Evolutionary conservation across 2,888 invertebrate genomes (phyloP).

Genomic region (Ophioninae sp.): DNA sequence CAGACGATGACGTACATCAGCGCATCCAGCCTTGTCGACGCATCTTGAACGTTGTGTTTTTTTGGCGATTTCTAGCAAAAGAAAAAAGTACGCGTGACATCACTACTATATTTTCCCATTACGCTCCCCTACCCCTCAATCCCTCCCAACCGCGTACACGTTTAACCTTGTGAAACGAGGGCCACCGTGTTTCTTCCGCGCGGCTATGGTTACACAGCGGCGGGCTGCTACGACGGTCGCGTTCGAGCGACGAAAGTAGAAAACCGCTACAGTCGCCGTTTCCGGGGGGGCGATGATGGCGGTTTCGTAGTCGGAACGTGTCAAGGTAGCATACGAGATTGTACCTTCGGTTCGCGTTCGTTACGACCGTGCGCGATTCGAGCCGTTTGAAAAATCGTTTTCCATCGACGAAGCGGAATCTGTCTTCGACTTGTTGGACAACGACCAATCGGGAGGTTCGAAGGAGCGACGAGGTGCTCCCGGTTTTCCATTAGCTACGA

Average conservation of each 20-base stretch:
- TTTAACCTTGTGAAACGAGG: neutral
- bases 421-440: neutral
- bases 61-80: neutral
- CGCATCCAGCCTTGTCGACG: conserved; percentile 36
- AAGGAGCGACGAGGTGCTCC: neutral
- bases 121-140: conserved; percentile 8
- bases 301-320: conserved; percentile 14
- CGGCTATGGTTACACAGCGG: neutral
- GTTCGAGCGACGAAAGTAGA: conserved; percentile 18
- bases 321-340: neutral
- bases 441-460: neutral
- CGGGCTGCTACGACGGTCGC: neutral
- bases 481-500: conserved; percentile 9
- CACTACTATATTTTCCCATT: conserved; percentile 40
- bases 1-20: neutral
- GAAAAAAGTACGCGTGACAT: conserved; percentile 25
- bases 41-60: conserved; percentile 50
- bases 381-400: neutral
- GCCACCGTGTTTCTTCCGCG: conserved; percentile 9
- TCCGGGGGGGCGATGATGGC: neutral
- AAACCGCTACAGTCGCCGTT: conserved; percentile 8
- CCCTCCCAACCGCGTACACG: conserved; percentile 7
- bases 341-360: neutral
- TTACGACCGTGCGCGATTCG: neutral
- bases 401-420: neutral